A percentile compares a stretch with the other conserved stretches of the same genome.
Evolutionary conservation across 1,140 invertebrate genomes (phyloP).

Genomic region (Trialeurodes vaporariorum): DNA sequence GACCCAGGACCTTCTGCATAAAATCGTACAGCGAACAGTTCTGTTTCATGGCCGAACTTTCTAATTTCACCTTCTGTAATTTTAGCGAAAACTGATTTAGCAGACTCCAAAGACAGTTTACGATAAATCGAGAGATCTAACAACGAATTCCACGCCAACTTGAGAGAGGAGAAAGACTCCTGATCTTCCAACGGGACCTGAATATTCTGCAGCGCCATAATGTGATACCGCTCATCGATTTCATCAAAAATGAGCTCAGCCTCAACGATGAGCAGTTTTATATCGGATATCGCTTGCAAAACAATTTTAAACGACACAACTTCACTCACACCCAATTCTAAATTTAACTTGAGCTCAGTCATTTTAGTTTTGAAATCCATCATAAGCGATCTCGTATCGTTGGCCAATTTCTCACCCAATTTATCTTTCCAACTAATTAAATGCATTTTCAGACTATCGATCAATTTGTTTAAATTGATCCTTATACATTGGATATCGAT

Average conservation of each 20-base stretch:
- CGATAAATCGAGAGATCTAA: constrained; percentile 18
- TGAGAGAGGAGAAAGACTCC: constrained; percentile 21
- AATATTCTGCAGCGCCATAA: constrained; percentile 42
- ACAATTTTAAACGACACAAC: constrained; percentile 73
- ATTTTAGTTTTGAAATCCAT: constrained; percentile 28
- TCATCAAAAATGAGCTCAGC: constrained; percentile 59
- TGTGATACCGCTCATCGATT: constrained; percentile 48
- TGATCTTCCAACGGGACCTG: constrained; percentile 32
- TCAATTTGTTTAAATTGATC: constrained; percentile 51
- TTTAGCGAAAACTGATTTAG: constrained; percentile 65
- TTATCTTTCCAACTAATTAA: constrained; percentile 56
- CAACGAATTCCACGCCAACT: constrained; percentile 5
- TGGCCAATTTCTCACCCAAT: constrained; percentile 47
- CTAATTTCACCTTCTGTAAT: constrained; percentile 57
- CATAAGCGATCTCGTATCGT: constrained; percentile 48
- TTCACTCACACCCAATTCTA: constrained; percentile 56
- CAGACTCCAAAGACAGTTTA: constrained; percentile 46
- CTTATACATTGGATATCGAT: constrained; percentile 49
- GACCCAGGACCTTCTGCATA: constrained; percentile 60
- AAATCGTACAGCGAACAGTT: constrained; percentile 58
- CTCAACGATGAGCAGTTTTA: constrained; percentile 57
- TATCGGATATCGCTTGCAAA: constrained; percentile 62
- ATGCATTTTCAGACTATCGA: constrained; percentile 48
- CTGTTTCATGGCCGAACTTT: constrained; percentile 51
- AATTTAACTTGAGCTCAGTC: constrained; percentile 34